Base-by-base conservation (phyloP, 2,113 vertebrate genomes). In the Caranx ignobilis region DNA sequence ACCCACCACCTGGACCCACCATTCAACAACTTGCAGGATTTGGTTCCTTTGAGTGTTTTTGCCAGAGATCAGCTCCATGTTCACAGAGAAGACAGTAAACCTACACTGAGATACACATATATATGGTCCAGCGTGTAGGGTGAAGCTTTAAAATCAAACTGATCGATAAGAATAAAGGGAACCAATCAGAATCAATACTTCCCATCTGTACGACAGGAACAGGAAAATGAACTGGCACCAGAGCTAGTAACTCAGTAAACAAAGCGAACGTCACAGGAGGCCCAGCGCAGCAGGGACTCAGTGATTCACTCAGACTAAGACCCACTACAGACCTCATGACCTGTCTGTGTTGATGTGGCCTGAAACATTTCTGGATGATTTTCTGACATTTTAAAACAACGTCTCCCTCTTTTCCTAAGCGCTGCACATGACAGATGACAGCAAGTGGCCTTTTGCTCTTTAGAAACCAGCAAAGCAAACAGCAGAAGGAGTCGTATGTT, bases 401-500 rank as follows among this genome's bases (percentile, higher is more conserved):
- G 9, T 57, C 56, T 64, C 59, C 11, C 54, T 56, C 37, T 48
- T 26, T 1, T 26, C 26, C 26, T 26, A 41, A 1, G 3, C 48
- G 0, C 57, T 65, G 26, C 55, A 41, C 65, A 12, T 62, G 65
- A 26, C 70, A 82, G 47, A 71, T 54, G 50, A 48, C 75, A 39
- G 68, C 3, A 56, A 26, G 11, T 16, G 75, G 50, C 71, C 75
- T 71, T 71, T 71, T 78, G 73, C 0, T 39, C 6, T 55, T 50
- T 6, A 16, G 52, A 60, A 65, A 81, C 56, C 37, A n/a, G 7
- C 66, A 56, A 47, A 11, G n/a, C 67, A 77, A 45, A 63, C 71
- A 47, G 45, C 81, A 74, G 75, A 65, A 32, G 37, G 75, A 87
- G 71, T 70, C 26, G 10, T 11, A 45, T 61, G 37, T 59, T 10